Evolutionary conservation across 2,113 vertebrate species (phyloP).

Genomic region (Chaetorhynchus papuensis): DNA sequence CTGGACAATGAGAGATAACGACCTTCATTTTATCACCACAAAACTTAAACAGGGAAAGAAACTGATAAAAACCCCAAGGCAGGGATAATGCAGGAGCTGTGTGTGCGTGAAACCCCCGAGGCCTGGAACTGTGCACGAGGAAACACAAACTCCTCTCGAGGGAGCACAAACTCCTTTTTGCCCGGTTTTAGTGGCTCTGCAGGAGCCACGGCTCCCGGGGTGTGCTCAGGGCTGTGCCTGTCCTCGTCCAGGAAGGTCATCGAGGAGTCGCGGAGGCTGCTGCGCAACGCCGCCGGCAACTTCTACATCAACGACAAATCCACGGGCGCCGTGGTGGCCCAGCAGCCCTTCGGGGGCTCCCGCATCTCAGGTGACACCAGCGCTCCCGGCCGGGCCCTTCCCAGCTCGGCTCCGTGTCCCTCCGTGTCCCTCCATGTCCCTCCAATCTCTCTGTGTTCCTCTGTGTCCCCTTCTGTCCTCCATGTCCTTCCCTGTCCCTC

Average conservation of each 20-base stretch:
- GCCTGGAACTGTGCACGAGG: rapidly evolving
- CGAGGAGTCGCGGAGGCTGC: slow-evolving; percentile 64
- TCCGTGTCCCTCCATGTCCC: not conserved
- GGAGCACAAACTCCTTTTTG: rapidly evolving
- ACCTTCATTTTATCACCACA: not conserved
- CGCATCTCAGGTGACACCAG: slow-evolving; percentile 83
- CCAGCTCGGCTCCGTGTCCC: not conserved
- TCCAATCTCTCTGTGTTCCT: not conserved
- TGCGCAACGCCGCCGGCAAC: slow-evolving; percentile 91
- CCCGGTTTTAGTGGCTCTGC: rapidly evolving
- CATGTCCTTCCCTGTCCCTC: rapidly evolving
- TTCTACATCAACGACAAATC: slow-evolving; percentile 97
- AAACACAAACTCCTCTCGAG: not conserved
- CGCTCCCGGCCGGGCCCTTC: rapidly evolving
- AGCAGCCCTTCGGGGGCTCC: slow-evolving; percentile 93
- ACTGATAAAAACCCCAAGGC: not conserved
- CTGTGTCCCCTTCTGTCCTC: rapidly evolving
- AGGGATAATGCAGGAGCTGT: rapidly evolving
- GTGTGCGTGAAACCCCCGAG: rapidly evolving
- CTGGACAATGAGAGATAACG: not conserved
- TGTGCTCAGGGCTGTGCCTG: rapidly evolving
- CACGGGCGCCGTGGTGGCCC: slow-evolving; percentile 88
- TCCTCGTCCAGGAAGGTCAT: slow-evolving; percentile 69
- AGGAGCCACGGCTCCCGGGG: rapidly evolving
- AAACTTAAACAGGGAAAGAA: not conserved